A percentile compares a stretch with the other conserved stretches of the same genome.
Evolutionary conservation across 37 sponge, comb jelly and placozoan species (phyloP).

Genomic region (Beroe ovata): DNA sequence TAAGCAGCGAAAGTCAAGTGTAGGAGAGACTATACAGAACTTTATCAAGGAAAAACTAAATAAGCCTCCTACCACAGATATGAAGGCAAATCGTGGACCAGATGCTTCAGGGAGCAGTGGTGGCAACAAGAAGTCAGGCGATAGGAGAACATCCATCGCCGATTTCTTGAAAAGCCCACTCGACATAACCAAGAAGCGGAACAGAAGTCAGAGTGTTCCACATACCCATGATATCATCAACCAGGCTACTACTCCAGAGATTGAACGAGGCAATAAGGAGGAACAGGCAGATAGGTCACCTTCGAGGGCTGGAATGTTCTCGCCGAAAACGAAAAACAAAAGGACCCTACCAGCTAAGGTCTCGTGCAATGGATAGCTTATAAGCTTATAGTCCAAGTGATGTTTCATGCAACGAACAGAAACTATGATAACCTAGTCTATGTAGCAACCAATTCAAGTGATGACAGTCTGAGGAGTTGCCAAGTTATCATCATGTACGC

Average conservation of each 20-base stretch:
- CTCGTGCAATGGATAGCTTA: constrained; percentile 10
- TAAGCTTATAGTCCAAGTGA: too few species aligned
- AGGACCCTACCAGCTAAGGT: background rate
- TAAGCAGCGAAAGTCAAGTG: constrained; percentile 36
- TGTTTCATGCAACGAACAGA: too few species aligned
- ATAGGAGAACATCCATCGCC: background rate
- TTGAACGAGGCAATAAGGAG: background rate
- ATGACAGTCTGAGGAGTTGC: too few species aligned
- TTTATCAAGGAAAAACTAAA: constrained; percentile 47
- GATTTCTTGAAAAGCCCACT: constrained; percentile 59
- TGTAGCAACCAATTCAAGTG: too few species aligned
- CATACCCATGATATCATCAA: background rate
- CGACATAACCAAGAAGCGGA: background rate
- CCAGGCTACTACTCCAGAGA: background rate
- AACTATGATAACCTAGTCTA: too few species aligned
- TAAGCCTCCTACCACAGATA: background rate
- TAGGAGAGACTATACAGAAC: constrained; percentile 47
- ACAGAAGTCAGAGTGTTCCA: constrained; percentile 52
- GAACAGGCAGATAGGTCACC: background rate
- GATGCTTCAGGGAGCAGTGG: background rate
- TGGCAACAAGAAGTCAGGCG: background rate
- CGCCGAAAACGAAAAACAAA: constrained; percentile 23
- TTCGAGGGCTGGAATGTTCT: background rate
- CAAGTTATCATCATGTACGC: too few species aligned
- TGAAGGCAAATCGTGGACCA: background rate